Base-by-base conservation (phyloP, 2,113 vertebrate genomes). In the Etheostoma spectabile region DNA sequence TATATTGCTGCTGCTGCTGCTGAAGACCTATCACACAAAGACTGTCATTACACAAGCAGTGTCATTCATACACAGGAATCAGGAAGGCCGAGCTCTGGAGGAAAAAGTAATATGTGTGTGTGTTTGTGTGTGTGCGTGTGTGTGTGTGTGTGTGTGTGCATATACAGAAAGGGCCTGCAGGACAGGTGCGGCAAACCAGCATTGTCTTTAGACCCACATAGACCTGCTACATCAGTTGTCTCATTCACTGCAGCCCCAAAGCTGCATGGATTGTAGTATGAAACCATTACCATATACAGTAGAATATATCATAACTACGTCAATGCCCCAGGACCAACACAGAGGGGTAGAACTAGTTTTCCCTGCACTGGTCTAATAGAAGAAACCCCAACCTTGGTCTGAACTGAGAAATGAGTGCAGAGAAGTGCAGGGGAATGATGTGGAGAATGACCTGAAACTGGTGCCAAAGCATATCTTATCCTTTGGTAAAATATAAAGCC, bases 171-270 rank as follows among this genome's bases (percentile, higher is more conserved):
- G 53, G 79, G 73, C 70, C 84, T 85, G 49, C 53, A 45, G 82
- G 77, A 71, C 91, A 85, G 68, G 55, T 80, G 86, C 77, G 84
- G 57, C 55, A 35, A 84, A 71, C 72, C 73, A 52, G 42, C 33
- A 24, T 68, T 77, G 74, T 81, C 53, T 68, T 85, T 67, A 60
- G 38, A 60, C 75, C 77, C 71, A 63, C 78, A 78, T 80, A 69
- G 71, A 80, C 27, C 63, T 76, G 33, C 66, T 72, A 13, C 57
- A 59, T 78, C 71, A 69, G 24, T 65, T 16, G 14, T 69, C 21
- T 62, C 67, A 30, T 68, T 85, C 61, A 55, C 62, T 19, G 64
- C 77, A 73, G 74, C 71, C 67, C 72, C 66, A 24, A 79, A 80
- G 72, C 55, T 78, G 77, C 65, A 79, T 22, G 14, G 38, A 73